Base-by-base conservation (phyloP, 2,113 vertebrate genomes). In the Notarius lentiginosus region DNA sequence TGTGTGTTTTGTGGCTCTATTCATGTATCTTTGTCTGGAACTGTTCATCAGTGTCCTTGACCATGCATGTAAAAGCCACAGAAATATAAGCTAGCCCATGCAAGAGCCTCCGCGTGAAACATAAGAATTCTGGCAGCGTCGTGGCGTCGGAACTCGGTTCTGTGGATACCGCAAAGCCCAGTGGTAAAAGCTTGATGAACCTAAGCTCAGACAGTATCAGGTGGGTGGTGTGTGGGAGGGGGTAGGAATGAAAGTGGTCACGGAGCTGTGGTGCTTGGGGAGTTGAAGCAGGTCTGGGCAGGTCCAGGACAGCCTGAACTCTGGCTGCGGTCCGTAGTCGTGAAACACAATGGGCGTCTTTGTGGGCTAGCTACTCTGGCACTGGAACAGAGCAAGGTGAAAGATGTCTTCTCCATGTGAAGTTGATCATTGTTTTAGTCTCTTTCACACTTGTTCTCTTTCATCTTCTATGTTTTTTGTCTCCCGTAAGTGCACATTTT, bases 381-480 rank as follows among this genome's bases (percentile, higher is more conserved):
- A 79, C 68, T 34, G 72, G 84, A 85, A 27, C 60, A 51, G 11
- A 82, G 82, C 66, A 61, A 83, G 79, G 61, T 88, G 53, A 84
- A 87, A 85, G 87, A 91, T 90, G 86, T 87, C 86, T 89, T 89
- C 58, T 47, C 58, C 86, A 87, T 86, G 88, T 89, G 86, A 92
- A 92, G 79, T 80, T 80, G 60, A 82, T 89, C 84, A 87, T 91
- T 89, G 89, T 90, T 90, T 61, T 77, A 22, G 22, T 14, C 17
- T 20, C 30, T 24, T 27, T 70, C 17, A 14, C 63, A 41, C 61
- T 84, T 9, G n/a, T 34, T 70, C 22, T 0, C 56, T 51, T 66
- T 81, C 27, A 70, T 70, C 56, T 22, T 60, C 0, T 61, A 20
- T 22, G 20, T 53, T 79, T 24, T 77, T 41, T 85, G 7, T 77